phyloP scores from a whole-genome alignment of 1,140 invertebrate species.

The Ylistrum balloti region DNA sequence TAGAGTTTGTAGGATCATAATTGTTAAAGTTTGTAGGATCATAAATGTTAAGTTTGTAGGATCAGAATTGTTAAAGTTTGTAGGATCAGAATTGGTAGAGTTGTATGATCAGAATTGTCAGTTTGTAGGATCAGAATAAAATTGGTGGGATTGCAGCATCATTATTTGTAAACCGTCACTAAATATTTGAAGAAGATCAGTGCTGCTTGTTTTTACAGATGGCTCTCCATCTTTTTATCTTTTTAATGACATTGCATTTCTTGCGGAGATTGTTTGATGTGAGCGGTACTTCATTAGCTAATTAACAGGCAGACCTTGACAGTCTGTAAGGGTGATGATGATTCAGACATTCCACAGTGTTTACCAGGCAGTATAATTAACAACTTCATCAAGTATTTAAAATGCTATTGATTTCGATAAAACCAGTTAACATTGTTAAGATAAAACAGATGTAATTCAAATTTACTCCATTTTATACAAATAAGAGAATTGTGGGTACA shows the following conservation, averaged over 20 bases:
- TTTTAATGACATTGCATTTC: constrained; percentile 1
- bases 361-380: background rate
- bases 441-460: no score
- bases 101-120: background rate
- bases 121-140: no score
- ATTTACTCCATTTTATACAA: no score
- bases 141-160: no score
- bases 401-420: background rate
- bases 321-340: background rate
- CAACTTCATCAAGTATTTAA: background rate
- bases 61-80: background rate
- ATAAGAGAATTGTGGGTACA: no score
- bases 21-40: background rate
- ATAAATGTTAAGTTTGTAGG: no score
- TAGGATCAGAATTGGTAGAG: no score
- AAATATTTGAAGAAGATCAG: background rate
- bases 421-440: background rate
- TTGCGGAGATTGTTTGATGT: background rate
- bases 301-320: background rate
- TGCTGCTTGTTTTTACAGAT: background rate
- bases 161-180: background rate
- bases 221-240: background rate
- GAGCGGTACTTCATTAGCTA: background rate
- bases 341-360: background rate
- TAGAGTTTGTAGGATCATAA: no score